These are phyloP conservation scores for Mactromeris polynyma DNA, from an alignment of 2,888 invertebrate genomes.

Conservation along the genomic window DNA sequence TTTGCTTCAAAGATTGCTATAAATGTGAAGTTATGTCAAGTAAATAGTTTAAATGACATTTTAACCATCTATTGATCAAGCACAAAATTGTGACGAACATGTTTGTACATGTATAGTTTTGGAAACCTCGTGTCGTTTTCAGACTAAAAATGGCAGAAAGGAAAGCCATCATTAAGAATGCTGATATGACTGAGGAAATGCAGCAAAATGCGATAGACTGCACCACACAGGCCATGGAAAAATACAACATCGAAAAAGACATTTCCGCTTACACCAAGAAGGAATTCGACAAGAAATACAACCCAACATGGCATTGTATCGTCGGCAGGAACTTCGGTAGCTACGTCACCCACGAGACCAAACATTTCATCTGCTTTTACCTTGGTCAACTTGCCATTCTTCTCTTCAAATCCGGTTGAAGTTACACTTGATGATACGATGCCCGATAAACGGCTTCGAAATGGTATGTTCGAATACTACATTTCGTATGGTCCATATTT, in stretches of 20 bases:
- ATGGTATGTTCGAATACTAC: too few relatives aligned
- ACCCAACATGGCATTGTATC: constrained; percentile 99
- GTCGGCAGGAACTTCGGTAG: constrained; percentile 99
- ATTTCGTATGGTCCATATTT: too few relatives aligned
- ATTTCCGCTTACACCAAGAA: constrained; percentile 99
- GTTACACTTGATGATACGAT: too few relatives aligned
- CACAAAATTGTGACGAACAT: too few relatives aligned
- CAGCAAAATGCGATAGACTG: constrained; percentile 99
- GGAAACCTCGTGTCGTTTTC: too few relatives aligned
- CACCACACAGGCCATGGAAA: constrained; percentile 99
- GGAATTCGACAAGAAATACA: constrained; percentile 99
- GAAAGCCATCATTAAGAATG: constrained; percentile 99
- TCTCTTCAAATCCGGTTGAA: constrained; percentile 92
- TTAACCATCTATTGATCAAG: too few relatives aligned
- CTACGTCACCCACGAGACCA: constrained; percentile 99
- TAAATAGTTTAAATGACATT: too few relatives aligned
- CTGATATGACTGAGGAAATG: constrained; percentile 99
- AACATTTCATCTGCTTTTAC: constrained; percentile 99
- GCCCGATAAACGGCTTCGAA: too few relatives aligned
- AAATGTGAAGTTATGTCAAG: too few relatives aligned
- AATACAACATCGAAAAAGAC: constrained; percentile 99
- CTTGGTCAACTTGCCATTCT: constrained; percentile 99
- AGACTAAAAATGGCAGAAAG: constrained; percentile 65
- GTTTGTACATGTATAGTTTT: too few relatives aligned
- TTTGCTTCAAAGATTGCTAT: too few relatives aligned